These are phyloP conservation scores for Drosophila tani DNA, from an alignment of 1,140 invertebrate genomes.

Conservation along the genomic window DNA sequence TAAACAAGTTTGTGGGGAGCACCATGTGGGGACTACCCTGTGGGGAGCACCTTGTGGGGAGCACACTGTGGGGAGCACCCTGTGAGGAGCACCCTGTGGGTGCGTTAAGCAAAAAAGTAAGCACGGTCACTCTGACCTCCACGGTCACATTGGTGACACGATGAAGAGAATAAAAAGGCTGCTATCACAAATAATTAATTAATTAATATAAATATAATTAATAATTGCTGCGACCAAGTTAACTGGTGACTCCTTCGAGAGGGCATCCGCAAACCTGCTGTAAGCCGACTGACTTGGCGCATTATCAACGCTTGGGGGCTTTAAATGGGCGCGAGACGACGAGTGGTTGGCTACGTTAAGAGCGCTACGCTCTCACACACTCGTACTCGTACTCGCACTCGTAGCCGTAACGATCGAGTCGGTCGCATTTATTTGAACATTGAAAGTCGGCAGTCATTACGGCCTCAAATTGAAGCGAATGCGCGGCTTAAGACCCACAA, in stretches of 20 bases:
- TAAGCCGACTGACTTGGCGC: constrained; percentile 64
- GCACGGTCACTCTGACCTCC: too few relatives aligned
- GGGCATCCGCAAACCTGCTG: constrained; percentile 62
- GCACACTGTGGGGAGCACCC: too few relatives aligned
- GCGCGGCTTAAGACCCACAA: constrained; percentile 29
- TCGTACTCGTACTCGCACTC: constrained; percentile 13
- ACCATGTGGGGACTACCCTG: too few relatives aligned
- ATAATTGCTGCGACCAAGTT: too few relatives aligned
- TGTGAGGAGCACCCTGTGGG: too few relatives aligned
- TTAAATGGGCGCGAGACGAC: constrained; percentile 72
- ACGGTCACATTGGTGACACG: too few relatives aligned
- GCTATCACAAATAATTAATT: too few relatives aligned
- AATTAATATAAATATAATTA: too few relatives aligned
- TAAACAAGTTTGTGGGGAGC: too few relatives aligned
- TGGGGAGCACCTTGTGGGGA: too few relatives aligned
- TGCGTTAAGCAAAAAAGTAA: too few relatives aligned
- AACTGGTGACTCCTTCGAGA: constrained; percentile 1
- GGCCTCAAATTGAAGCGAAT: constrained; percentile 74
- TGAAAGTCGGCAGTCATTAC: constrained; percentile 81
- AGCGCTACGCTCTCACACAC: constrained; percentile 54
- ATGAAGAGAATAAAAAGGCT: too few relatives aligned
- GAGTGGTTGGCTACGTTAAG: constrained; percentile 61
- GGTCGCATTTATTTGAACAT: constrained; percentile 81
- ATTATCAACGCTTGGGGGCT: constrained; percentile 80
- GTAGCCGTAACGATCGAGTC: constrained; percentile 37